Percentiles rank a stretch among this genome's conserved stretches.
Conservation (phyloP, 2,113 vertebrate species). For the Stegostoma tigrinum region DNA sequence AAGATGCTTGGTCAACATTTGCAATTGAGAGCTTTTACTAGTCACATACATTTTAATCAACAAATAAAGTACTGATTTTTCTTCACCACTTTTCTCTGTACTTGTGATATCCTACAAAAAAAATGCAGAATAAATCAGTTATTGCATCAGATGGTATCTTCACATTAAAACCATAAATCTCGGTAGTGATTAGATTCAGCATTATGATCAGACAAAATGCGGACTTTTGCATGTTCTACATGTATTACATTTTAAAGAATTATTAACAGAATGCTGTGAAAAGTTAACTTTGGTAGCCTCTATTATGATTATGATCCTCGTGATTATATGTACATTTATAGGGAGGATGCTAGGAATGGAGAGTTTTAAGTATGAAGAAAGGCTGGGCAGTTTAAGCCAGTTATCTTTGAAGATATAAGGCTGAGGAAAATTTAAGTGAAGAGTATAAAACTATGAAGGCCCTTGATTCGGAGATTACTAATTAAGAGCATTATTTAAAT, state of each 20-base stretch:
- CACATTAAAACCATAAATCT: neutral
- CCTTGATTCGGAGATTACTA: neutral
- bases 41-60: conserved; percentile 89
- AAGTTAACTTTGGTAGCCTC: neutral
- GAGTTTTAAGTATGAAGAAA: neutral
- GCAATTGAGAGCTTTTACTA: conserved; percentile 64
- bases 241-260: neutral
- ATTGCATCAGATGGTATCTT: neutral
- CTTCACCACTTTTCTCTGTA: conserved; percentile 54
- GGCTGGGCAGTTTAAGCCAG: neutral
- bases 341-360: too few relatives aligned
- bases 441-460: neutral
- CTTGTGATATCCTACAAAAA: conserved; percentile 60
- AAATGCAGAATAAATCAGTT: conserved; percentile 8
- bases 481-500: neutral
- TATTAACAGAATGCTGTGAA: neutral
- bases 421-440: neutral
- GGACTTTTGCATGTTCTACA: neutral
- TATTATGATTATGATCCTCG: neutral
- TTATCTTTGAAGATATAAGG: neutral
- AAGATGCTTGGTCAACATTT: conserved; percentile 67
- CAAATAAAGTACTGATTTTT: conserved; percentile 81
- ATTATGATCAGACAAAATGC: neutral
- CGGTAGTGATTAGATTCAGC: neutral
- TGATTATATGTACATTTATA: neutral